Percentiles rank a stretch among this genome's conserved stretches.
Evolutionary conservation across 2,113 vertebrate species (phyloP).

Genomic region (Butorides virescens): DNA sequence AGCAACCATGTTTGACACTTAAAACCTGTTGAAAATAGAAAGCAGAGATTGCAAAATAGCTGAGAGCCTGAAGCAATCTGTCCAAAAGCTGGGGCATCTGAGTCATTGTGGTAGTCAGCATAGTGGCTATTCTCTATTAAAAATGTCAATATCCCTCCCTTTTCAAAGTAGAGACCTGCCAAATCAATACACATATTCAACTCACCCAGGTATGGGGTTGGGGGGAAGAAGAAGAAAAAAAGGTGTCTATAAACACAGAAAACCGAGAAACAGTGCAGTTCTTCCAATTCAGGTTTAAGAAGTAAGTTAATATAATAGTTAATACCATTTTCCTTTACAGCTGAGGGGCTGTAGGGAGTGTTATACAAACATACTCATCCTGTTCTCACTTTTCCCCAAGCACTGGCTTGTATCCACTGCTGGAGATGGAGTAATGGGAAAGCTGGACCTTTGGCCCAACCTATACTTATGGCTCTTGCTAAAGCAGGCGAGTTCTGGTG

Average conservation of each 20-base stretch:
- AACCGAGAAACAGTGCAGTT: not conserved
- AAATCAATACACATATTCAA: not conserved
- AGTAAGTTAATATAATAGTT: not conserved
- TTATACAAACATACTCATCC: accelerated
- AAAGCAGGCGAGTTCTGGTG: not conserved
- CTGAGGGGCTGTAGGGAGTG: not conserved
- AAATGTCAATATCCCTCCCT: not conserved
- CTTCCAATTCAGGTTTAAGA: not conserved
- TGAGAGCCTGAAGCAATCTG: not conserved
- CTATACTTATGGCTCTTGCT: not conserved
- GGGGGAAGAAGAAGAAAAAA: too few species aligned
- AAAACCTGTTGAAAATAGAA: not conserved
- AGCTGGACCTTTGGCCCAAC: not conserved
- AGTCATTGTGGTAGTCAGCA: not conserved
- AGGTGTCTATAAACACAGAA: not conserved
- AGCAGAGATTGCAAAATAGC: not conserved
- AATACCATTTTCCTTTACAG: not conserved
- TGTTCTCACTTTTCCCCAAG: not conserved
- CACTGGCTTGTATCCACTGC: not conserved
- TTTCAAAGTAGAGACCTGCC: not conserved
- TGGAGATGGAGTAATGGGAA: not conserved
- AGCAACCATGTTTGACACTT: not conserved
- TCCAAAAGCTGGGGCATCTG: not conserved
- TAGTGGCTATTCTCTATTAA: not conserved
- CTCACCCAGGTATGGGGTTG: not conserved